Evolutionary conservation across 2,888 invertebrate species (phyloP), one percentile per base, ranked within the genome.

Genomic region (Ceratothoa steindachneri): DNA sequence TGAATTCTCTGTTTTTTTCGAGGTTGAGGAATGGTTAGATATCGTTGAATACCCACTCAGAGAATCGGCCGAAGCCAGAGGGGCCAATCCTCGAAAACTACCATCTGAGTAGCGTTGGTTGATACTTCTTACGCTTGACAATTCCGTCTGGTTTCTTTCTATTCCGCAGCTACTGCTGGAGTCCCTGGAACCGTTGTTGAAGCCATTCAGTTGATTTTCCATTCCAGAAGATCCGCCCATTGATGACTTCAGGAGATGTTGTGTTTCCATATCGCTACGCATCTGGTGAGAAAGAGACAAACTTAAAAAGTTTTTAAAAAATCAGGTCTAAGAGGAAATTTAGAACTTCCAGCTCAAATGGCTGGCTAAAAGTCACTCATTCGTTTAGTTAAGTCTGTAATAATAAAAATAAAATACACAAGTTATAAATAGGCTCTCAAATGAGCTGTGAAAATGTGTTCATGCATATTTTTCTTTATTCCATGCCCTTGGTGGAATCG

Each of bases 151-250:
- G 7, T 41, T 5, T 15, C 41, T 41, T 9, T 41, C 41, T 15
- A 41, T 41, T 12, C 60, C 60, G 27, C 60, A 60, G 24, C 60
- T 60, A 24, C 60, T 60, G 27, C 60, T 60, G 22, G 60, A 60
- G 60, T 60, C 60, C 24, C 60, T 60, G 22, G 3, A 60, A 24
- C 27, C 27, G 60, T 24, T 24, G 60, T 24, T 55, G 19, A 22
- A 24, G 12, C 22, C 27, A 7, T 60, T 60, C n/a, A 7, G 60
- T 60, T 60, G 60, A 24, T 60, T 60, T 24, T 60, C 60, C 60
- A 60, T 60, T 24, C 60, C 60, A 15, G 60, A 60, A 24, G 60
- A 60, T 22, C 60, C 60, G 19, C 60, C 60, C 12, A 60, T 24
- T 1, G 60, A 60, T 12, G 60, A 60, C 24, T 60, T 60, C 1